These are phyloP conservation scores for Asbolus verrucosus DNA, from an alignment of 1,140 invertebrate species.

Conservation along the genomic window DNA sequence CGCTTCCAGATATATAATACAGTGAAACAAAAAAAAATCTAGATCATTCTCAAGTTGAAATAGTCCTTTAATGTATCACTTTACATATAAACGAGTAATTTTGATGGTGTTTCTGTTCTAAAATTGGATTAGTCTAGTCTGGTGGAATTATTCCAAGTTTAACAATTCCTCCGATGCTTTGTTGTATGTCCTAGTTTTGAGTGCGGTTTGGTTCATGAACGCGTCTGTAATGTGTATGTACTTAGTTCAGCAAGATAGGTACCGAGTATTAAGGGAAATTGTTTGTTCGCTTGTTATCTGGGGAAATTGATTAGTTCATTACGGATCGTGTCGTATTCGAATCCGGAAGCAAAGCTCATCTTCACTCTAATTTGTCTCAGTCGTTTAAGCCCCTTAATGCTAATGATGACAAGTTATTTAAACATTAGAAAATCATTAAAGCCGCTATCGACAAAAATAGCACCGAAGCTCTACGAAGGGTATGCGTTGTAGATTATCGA, in stretches of 20 bases:
- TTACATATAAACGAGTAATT: constrained; percentile 33
- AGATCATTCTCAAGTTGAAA: constrained; percentile 24
- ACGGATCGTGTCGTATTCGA: too few relatives aligned
- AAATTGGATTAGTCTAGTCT: constrained; percentile 33
- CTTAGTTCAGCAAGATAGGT: not conserved
- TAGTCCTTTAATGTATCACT: constrained; percentile 27
- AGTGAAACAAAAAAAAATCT: constrained; percentile 21
- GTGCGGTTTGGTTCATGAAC: too few relatives aligned
- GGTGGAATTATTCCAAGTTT: constrained; percentile 36
- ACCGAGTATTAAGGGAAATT: not conserved
- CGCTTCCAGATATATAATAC: constrained; percentile 3
- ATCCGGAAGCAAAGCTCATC: constrained; percentile 22
- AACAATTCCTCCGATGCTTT: constrained; percentile 10
- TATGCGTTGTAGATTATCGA: constrained; percentile 30
- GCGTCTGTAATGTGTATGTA: too few relatives aligned
- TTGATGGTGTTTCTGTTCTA: constrained; percentile 21
- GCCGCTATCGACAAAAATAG: constrained; percentile 7
- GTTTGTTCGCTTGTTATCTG: constrained; percentile 24
- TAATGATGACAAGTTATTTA: constrained; percentile 8
- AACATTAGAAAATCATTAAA: constrained; percentile 20
- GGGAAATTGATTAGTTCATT: constrained; percentile 15
- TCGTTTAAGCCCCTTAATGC: too few relatives aligned
- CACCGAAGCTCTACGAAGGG: constrained; percentile 7
- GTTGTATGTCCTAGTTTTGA: constrained; percentile 19
- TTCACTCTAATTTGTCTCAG: too few relatives aligned